phyloP scores from a whole-genome alignment of 2,113 vertebrate species.

The Paratilapia polleni region DNA sequence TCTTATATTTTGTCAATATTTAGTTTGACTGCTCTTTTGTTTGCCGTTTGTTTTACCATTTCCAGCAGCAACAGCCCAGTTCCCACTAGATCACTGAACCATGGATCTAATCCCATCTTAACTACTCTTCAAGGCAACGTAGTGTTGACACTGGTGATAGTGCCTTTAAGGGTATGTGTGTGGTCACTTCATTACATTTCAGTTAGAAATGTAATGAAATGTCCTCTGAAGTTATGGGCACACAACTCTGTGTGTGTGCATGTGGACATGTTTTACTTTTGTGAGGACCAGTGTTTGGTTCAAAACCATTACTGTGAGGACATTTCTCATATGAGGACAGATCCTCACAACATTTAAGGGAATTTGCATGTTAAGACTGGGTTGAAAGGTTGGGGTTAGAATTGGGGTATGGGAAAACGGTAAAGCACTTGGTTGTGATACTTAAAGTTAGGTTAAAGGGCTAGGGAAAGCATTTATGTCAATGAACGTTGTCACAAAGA shows the following conservation, averaged over 20 bases:
- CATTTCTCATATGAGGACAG: not conserved
- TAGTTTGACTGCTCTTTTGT: not conserved
- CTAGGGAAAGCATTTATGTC: not conserved
- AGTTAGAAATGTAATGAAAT: not conserved
- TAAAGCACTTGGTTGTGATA: not conserved
- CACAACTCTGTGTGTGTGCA: not conserved
- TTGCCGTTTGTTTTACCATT: not conserved
- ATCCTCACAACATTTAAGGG: not conserved
- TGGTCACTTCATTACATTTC: too few species aligned
- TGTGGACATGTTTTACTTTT: not conserved
- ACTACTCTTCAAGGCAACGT: constrained; percentile 32
- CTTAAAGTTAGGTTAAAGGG: not conserved
- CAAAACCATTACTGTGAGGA: not conserved
- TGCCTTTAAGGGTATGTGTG: not conserved
- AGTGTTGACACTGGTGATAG: not conserved
- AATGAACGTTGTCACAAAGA: not conserved
- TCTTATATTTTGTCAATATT: not conserved
- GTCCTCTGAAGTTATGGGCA: not conserved
- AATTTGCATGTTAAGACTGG: not conserved
- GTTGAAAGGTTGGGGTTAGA: not conserved
- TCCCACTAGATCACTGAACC: not conserved
- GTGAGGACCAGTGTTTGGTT: not conserved
- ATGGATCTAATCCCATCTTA: not conserved
- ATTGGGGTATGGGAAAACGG: not conserved
- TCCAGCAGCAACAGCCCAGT: not conserved